Base-by-base conservation (phyloP, 2,113 vertebrate genomes). In the Trachemys scripta region DNA sequence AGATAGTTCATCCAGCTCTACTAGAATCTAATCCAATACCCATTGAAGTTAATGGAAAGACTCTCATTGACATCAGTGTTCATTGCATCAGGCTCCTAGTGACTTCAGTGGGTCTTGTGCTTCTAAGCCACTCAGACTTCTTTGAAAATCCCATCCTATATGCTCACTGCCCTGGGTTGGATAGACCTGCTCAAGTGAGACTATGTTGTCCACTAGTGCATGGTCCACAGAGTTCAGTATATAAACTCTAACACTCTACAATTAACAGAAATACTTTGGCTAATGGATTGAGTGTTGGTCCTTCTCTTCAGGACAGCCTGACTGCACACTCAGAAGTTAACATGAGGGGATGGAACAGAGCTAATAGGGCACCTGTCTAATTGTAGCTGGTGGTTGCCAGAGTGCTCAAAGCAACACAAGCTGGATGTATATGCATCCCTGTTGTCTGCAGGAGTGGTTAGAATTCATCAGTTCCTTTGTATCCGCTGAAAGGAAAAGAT, bases 401-500 rank as follows among this genome's bases (percentile, higher is more conserved):
- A 93, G 69, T 78, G 96, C 97, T 94, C 76, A 91, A 17, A 96
- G 94, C 84, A 95, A 53, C 65, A 81, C 8, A 0, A 89, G 56
- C 49, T 6, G 82, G 80, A 25, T 38, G 20, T 6, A 10, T 20
- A 69, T 35, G 47, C 59, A 29, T 38, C 94, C 97, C 94, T 94
- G 25, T 1, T 97, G 96, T 97, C 94, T 97, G 90, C 16, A 1
- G 94, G 72, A 54, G 90, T 45, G 88, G 69, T 80, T 96, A 84
- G 62, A 91, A 96, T 94, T 94, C 90, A 90, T 94, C 69, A 3
- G 54, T 88, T 89, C 65, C 95, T 98, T 97, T 96, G 82, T 97
- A 85, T 93, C 87, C 89, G 98, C 93, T 97, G 90, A 97, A 97
- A 96, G 92, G 95, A 94, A 94, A 86, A 90, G 65, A 45, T 95